Evolutionary conservation across 2,888 invertebrate genomes (phyloP).

Genomic region (Drosophila greeni): DNA sequence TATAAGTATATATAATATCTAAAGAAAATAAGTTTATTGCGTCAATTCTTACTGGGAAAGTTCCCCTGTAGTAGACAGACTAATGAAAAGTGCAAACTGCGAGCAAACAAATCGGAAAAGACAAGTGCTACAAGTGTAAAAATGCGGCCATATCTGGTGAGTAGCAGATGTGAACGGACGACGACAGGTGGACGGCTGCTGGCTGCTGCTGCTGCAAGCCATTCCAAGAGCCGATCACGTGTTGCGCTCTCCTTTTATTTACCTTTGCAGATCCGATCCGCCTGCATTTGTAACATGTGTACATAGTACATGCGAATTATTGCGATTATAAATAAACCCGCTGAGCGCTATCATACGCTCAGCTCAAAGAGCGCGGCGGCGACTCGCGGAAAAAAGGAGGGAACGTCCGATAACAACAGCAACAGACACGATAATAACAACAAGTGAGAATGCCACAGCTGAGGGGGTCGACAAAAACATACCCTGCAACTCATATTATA

Average conservation of each 20-base stretch:
- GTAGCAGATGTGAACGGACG: background rate
- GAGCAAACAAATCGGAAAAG: conserved; percentile 4
- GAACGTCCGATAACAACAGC: conserved; percentile 16
- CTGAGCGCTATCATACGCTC: conserved; percentile 6
- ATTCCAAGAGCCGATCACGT: conserved; percentile 6
- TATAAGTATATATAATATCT: background rate
- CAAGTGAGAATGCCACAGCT: background rate
- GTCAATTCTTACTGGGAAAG: background rate
- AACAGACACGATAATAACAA: conserved; percentile 8
- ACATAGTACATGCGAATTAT: background rate
- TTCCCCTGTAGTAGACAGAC: background rate
- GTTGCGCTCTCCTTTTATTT: conserved; percentile 11
- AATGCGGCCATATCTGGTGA: conserved; percentile 2
- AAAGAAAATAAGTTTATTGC: background rate
- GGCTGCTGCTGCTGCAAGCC: background rate
- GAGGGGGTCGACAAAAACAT: background rate
- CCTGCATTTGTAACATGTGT: conserved; percentile 1
- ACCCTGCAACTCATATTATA: background rate
- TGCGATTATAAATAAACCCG: conserved; percentile 11
- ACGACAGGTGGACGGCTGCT: conserved; percentile 8
- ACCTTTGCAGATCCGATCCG: conserved; percentile 4
- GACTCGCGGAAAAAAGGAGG: background rate
- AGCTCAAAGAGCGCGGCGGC: background rate
- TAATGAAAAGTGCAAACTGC: conserved; percentile 6
- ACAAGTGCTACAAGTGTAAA: conserved; percentile 9